A percentile compares a stretch with the other conserved stretches of the same genome.
These are phyloP conservation scores for Saguinus imperator DNA, from an alignment of 2,113 vertebrate species.

Conservation along the genomic window DNA sequence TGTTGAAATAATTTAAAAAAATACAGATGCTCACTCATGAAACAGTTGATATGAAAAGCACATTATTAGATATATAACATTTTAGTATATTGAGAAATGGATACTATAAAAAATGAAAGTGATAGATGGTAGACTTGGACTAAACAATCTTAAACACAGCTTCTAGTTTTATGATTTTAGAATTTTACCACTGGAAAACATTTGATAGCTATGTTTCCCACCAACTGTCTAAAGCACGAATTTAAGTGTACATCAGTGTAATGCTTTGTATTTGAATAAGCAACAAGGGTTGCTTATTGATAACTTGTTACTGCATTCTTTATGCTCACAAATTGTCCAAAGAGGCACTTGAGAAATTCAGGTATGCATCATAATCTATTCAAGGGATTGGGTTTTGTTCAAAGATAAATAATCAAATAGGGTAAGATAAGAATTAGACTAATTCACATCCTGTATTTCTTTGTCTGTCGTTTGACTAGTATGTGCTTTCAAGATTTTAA, in stretches of 20 bases:
- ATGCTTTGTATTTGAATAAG: not conserved
- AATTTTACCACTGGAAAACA: not conserved
- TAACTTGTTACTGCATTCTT: not conserved
- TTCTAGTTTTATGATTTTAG: not conserved
- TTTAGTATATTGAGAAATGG: not conserved
- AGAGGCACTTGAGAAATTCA: constrained; percentile 41
- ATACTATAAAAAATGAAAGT: not conserved
- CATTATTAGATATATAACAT: not conserved
- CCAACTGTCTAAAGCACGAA: not conserved
- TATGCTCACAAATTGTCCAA: not conserved
- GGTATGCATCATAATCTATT: constrained; percentile 28
- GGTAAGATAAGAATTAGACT: not conserved
- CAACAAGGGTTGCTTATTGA: not conserved
- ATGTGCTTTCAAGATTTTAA: not conserved
- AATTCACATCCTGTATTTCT: not conserved
- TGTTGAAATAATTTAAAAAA: constrained; percentile 5
- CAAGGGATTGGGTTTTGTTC: not conserved
- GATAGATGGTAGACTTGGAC: not conserved
- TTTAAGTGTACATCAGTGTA: not conserved
- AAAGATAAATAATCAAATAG: constrained; percentile 23
- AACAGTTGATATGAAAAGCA: not conserved
- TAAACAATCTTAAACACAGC: not conserved
- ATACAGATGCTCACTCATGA: not conserved
- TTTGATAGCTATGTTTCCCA: not conserved
- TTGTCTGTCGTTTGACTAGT: constrained; percentile 5